Conservation (phyloP, 2,888 invertebrate species). For the Bombylius discolor region DNA sequence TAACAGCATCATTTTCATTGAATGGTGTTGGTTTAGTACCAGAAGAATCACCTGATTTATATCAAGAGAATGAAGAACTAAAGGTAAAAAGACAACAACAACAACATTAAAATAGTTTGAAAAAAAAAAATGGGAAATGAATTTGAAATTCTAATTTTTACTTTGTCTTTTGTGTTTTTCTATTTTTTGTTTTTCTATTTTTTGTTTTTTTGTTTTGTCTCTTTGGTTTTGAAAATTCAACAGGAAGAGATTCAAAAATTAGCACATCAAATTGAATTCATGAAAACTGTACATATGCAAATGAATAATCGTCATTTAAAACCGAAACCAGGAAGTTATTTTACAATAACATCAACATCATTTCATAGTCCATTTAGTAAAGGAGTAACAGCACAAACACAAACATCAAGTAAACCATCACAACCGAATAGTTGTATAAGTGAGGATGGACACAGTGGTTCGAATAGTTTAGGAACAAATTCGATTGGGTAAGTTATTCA, state of each 20-base stretch:
- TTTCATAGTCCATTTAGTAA: constrained; percentile 33
- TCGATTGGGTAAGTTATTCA: constrained; percentile 23
- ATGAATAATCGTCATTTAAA: constrained; percentile 81
- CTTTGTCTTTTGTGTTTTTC: not conserved
- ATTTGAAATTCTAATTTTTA: not conserved
- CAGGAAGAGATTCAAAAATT: constrained; percentile 84
- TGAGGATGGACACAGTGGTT: constrained; percentile 24
- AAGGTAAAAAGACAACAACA: constrained; percentile 45
- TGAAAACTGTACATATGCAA: constrained; percentile 90
- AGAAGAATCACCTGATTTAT: constrained; percentile 73
- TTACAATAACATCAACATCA: constrained; percentile 48
- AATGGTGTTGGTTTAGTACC: constrained; percentile 76
- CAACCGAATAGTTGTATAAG: constrained; percentile 19
- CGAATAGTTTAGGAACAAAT: constrained; percentile 21
- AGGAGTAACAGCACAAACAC: constrained; percentile 30
- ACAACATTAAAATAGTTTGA: too few species aligned
- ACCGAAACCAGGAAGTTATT: constrained; percentile 71
- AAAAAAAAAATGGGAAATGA: too few species aligned
- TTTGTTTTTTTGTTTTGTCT: not conserved
- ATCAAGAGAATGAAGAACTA: constrained; percentile 81
- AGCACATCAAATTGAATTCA: constrained; percentile 83
- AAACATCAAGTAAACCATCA: constrained; percentile 20
- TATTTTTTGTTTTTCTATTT: not conserved
- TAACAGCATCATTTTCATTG: constrained; percentile 72
- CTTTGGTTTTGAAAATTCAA: not conserved